A percentile compares a stretch with the other conserved stretches of the same genome.
phyloP scores from a whole-genome alignment of 2,888 invertebrate species.

The Protula sp. region DNA sequence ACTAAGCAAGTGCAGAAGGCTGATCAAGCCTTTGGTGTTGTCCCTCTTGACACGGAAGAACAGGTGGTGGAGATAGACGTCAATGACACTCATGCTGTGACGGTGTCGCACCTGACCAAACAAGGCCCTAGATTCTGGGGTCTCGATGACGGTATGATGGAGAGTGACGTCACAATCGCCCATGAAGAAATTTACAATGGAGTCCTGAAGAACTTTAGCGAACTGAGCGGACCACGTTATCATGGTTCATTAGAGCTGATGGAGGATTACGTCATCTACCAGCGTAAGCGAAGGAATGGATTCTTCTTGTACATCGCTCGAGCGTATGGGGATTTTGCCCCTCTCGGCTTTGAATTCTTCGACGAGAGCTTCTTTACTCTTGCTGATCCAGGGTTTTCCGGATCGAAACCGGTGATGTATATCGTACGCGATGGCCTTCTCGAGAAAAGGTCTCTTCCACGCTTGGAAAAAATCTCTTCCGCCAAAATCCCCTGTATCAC shows the following conservation, averaged over 20 bases:
- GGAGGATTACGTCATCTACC: constrained; percentile 6
- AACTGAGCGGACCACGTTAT: not conserved
- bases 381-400: not conserved
- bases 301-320: not conserved
- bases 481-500: constrained; percentile 9
- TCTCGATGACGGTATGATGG: constrained; percentile 4
- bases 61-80: constrained; percentile 13
- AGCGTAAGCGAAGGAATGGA: constrained; percentile 3
- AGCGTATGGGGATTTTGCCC: no score
- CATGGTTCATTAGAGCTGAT: constrained; percentile 6
- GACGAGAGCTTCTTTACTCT: not conserved
- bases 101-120: constrained; percentile 3
- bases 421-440: constrained; percentile 13
- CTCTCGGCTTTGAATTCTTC: not conserved
- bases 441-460: constrained; percentile 1
- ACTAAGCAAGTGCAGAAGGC: not conserved
- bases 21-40: not conserved
- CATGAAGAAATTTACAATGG: not conserved
- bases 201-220: not conserved
- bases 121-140: constrained; percentile 14
- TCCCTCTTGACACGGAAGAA: constrained; percentile 7
- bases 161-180: not conserved
- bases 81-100: constrained; percentile 2
- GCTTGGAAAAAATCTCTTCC: not conserved
- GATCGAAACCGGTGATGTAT: not conserved